Conservation (phyloP, 1,140 invertebrate genomes). For the Zaprionus inermis region DNA sequence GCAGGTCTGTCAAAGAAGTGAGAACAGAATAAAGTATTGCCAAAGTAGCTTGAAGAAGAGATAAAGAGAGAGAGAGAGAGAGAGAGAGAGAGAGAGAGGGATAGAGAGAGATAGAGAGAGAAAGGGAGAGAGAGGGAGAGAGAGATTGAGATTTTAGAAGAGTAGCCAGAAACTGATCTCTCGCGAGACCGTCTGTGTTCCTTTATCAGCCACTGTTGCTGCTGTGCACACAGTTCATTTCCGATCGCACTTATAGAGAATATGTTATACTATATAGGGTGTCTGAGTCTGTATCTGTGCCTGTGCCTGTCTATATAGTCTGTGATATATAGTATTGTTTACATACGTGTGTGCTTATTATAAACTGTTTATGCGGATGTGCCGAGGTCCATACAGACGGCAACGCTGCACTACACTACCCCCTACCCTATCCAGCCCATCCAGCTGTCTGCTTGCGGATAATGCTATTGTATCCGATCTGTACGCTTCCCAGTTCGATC, state of each 20-base stretch:
- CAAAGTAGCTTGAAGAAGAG: too few relatives aligned
- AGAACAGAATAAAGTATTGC: too few relatives aligned
- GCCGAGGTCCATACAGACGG: background rate
- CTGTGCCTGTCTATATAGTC: background rate
- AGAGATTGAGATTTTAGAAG: background rate
- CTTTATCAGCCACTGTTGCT: slow-evolving; percentile 17
- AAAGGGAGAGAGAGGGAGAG: background rate
- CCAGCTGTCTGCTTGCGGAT: background rate
- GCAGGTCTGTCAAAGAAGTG: too few relatives aligned
- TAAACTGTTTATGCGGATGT: slow-evolving; percentile 15
- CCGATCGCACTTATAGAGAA: background rate
- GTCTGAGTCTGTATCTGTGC: too few relatives aligned
- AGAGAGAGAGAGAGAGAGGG: slow-evolving; percentile 2
- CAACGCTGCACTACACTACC: background rate
- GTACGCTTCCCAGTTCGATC: slow-evolving; percentile 32
- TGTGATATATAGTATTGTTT: slow-evolving; percentile 11
- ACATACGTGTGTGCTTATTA: slow-evolving; percentile 9
- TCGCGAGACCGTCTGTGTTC: background rate
- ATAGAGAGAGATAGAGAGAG: background rate
- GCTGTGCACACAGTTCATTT: slow-evolving; percentile 8
- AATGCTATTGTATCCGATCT: slow-evolving; percentile 19
- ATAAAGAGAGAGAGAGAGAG: background rate
- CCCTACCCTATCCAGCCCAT: too few relatives aligned
- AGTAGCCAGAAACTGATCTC: background rate
- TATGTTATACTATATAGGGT: background rate